These are phyloP conservation scores for Poecilia wingei DNA, from an alignment of 2,797 vertebrate genomes.

Conservation along the genomic window DNA sequence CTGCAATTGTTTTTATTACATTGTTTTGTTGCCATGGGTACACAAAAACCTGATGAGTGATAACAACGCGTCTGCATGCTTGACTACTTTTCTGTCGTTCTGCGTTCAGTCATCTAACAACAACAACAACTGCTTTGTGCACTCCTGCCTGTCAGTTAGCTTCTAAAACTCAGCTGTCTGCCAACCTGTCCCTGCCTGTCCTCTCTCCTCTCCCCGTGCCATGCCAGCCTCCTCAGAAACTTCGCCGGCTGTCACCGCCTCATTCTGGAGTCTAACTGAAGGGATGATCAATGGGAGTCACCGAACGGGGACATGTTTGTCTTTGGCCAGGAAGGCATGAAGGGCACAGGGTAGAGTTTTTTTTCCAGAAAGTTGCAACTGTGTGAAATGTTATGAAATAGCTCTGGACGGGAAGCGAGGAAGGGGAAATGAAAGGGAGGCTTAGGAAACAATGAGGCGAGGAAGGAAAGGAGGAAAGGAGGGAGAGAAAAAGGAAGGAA, in stretches of 20 bases:
- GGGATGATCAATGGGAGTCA: constrained; percentile 34
- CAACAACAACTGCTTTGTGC: constrained; percentile 23
- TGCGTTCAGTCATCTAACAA: constrained; percentile 30
- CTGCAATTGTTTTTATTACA: constrained; percentile 7
- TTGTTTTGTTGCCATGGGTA: constrained; percentile 61
- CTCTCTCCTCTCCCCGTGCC: constrained; percentile 32
- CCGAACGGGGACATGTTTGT: constrained; percentile 11
- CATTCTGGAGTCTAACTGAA: constrained; percentile 47
- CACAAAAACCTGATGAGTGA: constrained; percentile 38
- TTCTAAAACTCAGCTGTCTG: constrained; percentile 23
- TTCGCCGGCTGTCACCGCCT: constrained; percentile 27
- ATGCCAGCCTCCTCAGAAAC: constrained; percentile 32
- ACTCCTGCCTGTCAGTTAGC: constrained; percentile 40
- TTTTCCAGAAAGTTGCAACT: constrained; percentile 27
- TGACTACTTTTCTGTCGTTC: constrained; percentile 28
- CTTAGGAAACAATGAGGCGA: not conserved
- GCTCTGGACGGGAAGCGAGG: not conserved
- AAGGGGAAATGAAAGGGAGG: not conserved
- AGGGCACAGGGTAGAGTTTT: constrained; percentile 19
- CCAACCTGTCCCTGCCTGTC: constrained; percentile 53
- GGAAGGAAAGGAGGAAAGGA: not conserved
- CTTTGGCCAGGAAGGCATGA: constrained; percentile 41
- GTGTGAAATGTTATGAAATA: constrained; percentile 13
- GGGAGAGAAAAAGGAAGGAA: not conserved
- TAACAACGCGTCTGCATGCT: constrained; percentile 36